Evolutionary conservation across 2,888 invertebrate genomes (phyloP), one percentile per base, ranked within the genome.

Genomic region (Drosophila ezoana): DNA sequence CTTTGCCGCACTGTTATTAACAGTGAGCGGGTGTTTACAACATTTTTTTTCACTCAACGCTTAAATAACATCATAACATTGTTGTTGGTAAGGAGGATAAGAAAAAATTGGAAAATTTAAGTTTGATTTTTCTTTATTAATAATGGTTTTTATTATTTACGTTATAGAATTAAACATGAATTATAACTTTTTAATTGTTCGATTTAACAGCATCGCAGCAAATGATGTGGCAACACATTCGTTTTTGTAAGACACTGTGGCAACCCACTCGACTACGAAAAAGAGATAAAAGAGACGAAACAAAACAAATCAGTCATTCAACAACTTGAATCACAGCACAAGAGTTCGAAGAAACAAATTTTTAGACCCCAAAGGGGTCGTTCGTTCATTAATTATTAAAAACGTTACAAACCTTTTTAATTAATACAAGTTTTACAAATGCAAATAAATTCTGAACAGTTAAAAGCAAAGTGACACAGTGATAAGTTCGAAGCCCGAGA

Each of bases 261-360:
- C 66, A 75, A 14, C 76, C 4, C 52, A 16, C 5, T 14, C 13
- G 13, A 9, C 3, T 44, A 59, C 76, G 76, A 67, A 76, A 70
- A 76, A 67, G 38, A 43, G 49, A 75, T 76, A 76, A 76, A 64
- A 72, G 77, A 64, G 51, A 65, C 38, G 64, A 72, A 76, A 38
- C 73, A 77, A 76, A 76, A 76, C 73, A 76, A 76, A 61, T 65
- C 47, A 23, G 58, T 13, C 77, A 76, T 76, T 76, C 75, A 76
- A 76, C 77, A 76, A 76, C 58, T 53, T 63, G 71, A 72, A 76
- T 32, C 72, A 68, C 62, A 76, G 61, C 63, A 67, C 3, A 58
- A 58, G 57, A 68, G 73, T 64, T 67, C 67, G 14, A 63, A 56
- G 41, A 53, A 74, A 11, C 58, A 47, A 62, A 10, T 9, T 40